Conservation (phyloP, 2,888 invertebrate species). For the Noctua janthe region DNA sequence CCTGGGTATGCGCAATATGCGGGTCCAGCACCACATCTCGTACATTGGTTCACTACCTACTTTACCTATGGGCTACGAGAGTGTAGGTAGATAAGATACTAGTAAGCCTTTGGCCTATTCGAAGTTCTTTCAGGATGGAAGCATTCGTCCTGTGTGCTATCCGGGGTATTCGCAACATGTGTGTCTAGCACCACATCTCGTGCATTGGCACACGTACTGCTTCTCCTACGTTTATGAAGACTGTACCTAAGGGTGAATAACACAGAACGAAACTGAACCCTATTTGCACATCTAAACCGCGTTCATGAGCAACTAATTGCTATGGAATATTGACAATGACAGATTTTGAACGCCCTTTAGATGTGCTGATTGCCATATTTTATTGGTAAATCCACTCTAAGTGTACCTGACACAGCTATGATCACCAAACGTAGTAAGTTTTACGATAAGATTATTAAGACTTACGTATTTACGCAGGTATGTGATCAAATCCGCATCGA, state of each 20-base stretch:
- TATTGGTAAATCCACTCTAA: not conserved
- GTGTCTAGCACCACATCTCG: not conserved
- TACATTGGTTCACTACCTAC: not conserved
- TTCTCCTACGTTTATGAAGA: too few relatives aligned
- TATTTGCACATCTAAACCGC: not conserved
- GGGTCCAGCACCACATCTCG: not conserved
- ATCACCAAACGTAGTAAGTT: conserved; percentile 13
- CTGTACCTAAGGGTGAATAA: not conserved
- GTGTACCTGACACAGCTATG: not conserved
- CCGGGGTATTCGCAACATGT: not conserved
- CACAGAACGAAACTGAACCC: not conserved
- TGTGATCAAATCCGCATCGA: conserved; percentile 43
- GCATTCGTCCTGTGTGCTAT: not conserved
- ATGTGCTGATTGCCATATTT: not conserved
- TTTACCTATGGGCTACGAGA: too few relatives aligned
- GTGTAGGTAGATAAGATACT: not conserved
- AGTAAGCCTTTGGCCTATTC: not conserved
- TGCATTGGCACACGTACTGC: not conserved
- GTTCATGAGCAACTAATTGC: not conserved
- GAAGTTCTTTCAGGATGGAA: not conserved
- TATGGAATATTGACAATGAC: not conserved
- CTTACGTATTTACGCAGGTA: conserved; percentile 43
- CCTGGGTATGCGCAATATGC: not conserved
- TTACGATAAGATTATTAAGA: conserved; percentile 44
- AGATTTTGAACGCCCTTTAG: not conserved